Evolutionary conservation across 2,888 invertebrate genomes (phyloP).

Genomic region (Parelbella ahira): DNA sequence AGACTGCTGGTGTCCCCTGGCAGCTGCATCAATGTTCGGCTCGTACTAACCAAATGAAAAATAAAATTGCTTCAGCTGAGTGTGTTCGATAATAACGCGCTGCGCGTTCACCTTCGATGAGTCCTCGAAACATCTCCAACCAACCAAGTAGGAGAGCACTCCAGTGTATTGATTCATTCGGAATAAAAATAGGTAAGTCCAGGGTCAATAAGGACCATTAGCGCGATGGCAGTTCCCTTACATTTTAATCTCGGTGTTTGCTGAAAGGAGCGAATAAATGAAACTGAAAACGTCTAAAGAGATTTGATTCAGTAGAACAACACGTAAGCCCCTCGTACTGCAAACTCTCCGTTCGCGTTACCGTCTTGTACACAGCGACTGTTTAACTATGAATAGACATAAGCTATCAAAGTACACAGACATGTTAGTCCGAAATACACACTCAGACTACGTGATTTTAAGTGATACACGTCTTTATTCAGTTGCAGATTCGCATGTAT

Average conservation of each 20-base stretch:
- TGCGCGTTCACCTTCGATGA: neutral
- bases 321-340: slow-evolving; percentile 40
- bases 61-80: too few species aligned
- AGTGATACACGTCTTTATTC: too few species aligned
- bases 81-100: too few species aligned
- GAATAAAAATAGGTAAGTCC: slow-evolving; percentile 7
- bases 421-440: too few species aligned
- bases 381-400: too few species aligned
- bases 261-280: slow-evolving; percentile 35
- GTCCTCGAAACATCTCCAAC: neutral
- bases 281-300: slow-evolving; percentile 51
- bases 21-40: too few species aligned
- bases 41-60: too few species aligned
- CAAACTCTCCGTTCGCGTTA: slow-evolving; percentile 1
- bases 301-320: slow-evolving; percentile 53
- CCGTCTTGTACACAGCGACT: slow-evolving; percentile 1
- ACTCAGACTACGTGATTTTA: too few species aligned
- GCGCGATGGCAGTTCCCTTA: slow-evolving; percentile 30
- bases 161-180: slow-evolving; percentile 10
- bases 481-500: too few species aligned
- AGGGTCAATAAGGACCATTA: slow-evolving; percentile 30
- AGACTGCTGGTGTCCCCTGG: too few species aligned
- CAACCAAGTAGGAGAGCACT: neutral
- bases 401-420: too few species aligned
- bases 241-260: slow-evolving; percentile 31